These are phyloP conservation scores for Drosophila pectinifera DNA, from an alignment of 1,140 invertebrate genomes.

Conservation along the genomic window DNA sequence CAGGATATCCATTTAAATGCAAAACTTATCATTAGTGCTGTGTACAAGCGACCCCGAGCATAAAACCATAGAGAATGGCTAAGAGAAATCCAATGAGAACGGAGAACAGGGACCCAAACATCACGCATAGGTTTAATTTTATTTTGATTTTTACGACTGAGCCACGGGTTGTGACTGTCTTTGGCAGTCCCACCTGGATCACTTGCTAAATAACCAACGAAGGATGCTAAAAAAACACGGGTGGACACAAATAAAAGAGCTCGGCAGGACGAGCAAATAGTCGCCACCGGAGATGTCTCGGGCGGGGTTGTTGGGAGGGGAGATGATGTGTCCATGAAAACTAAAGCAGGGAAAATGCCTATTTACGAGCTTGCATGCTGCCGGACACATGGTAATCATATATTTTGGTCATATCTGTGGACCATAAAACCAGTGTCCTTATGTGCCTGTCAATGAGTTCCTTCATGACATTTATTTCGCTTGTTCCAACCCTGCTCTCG, in stretches of 20 bases:
- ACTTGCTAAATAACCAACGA: constrained; percentile 74
- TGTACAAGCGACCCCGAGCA: constrained; percentile 30
- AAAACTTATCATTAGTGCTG: constrained; percentile 55
- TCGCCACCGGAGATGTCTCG: constrained; percentile 30
- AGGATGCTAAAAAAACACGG: constrained; percentile 54
- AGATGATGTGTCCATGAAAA: constrained; percentile 52
- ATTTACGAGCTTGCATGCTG: constrained; percentile 84
- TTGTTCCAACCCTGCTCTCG: constrained; percentile 48
- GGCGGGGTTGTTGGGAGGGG: constrained; percentile 11
- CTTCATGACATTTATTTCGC: constrained; percentile 84
- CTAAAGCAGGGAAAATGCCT: constrained; percentile 84
- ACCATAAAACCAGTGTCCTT: constrained; percentile 85
- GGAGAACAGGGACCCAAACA: constrained; percentile 64
- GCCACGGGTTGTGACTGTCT: constrained; percentile 54
- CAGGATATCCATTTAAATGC: constrained; percentile 45
- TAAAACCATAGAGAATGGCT: constrained; percentile 32
- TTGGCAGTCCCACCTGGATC: constrained; percentile 81
- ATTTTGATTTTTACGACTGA: constrained; percentile 84
- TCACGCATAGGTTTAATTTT: constrained; percentile 84
- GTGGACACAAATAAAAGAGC: constrained; percentile 31
- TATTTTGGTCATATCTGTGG: constrained; percentile 85
- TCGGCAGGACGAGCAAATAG: too few species aligned
- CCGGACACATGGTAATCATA: constrained; percentile 85
- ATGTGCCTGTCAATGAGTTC: constrained; percentile 85
- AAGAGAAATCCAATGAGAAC: constrained; percentile 40